A percentile compares a stretch with the other conserved stretches of the same genome.
Evolutionary conservation across 2,113 vertebrate genomes (phyloP).

Genomic region (Corapipo altera): DNA sequence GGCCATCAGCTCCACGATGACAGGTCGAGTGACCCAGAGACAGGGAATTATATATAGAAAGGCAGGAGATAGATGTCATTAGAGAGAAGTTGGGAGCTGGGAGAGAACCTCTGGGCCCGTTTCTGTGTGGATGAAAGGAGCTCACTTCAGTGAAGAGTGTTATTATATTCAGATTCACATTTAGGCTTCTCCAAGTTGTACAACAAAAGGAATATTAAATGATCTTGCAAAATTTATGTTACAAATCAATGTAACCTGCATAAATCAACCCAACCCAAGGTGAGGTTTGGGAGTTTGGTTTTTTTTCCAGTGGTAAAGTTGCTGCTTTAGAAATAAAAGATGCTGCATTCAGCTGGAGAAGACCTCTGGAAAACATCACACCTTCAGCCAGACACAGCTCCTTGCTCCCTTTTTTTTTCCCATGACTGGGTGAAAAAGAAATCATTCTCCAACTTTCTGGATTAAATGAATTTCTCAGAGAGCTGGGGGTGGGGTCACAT

Average conservation of each 20-base stretch:
- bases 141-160: not conserved
- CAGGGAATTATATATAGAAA: not conserved
- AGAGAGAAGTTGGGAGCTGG: not conserved
- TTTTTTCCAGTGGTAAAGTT: not conserved
- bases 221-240: slow-evolving; percentile 38
- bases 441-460: not conserved
- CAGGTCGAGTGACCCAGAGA: not conserved
- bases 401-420: not conserved
- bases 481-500: not conserved
- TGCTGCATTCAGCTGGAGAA: not conserved
- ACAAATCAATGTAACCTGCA: slow-evolving; percentile 38
- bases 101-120: not conserved
- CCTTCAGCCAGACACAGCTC: not conserved
- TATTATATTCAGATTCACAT: slow-evolving; percentile 25
- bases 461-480: not conserved
- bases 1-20: not conserved
- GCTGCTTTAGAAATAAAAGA: not conserved
- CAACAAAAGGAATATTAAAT: slow-evolving; percentile 58
- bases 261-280: slow-evolving; percentile 6
- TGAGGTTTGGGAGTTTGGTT: not conserved
- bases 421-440: not conserved
- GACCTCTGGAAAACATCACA: not conserved
- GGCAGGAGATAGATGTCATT: not conserved
- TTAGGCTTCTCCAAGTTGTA: slow-evolving; percentile 11
- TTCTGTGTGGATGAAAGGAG: not conserved